These are phyloP conservation scores for Agelastica alni DNA, from an alignment of 2,888 invertebrate species.

Conservation along the genomic window DNA sequence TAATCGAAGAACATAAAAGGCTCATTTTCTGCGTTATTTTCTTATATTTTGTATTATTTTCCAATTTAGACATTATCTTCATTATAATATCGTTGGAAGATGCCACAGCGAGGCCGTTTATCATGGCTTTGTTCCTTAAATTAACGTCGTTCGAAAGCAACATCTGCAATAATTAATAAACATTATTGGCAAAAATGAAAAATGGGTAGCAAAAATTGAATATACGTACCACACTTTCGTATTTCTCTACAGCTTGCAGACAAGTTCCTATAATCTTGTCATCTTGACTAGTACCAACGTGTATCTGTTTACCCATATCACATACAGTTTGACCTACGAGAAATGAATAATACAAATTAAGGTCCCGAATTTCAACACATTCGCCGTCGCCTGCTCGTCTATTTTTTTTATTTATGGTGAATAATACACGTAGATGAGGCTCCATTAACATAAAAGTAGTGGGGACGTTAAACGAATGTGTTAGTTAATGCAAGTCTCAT, in stretches of 20 bases:
- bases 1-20: constrained; percentile 46
- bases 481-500: no score
- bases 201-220: not conserved
- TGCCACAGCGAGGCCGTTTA: constrained; percentile 56
- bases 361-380: no score
- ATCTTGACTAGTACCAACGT: constrained; percentile 61
- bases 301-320: constrained; percentile 61
- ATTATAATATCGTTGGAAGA: constrained; percentile 43
- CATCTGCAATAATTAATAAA: constrained; percentile 61
- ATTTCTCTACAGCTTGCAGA: constrained; percentile 60
- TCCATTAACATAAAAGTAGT: no score
- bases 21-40: constrained; percentile 43
- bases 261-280: constrained; percentile 66
- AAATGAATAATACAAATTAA: no score
- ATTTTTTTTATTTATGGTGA: no score
- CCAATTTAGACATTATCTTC: constrained; percentile 33
- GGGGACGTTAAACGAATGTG: no score
- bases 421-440: no score
- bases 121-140: constrained; percentile 62
- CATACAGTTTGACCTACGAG: constrained; percentile 62
- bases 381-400: no score
- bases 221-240: constrained; percentile 59
- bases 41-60: constrained; percentile 32
- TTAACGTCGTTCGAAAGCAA: constrained; percentile 65
- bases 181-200: no score